phyloP scores from a whole-genome alignment of 2,113 vertebrate genomes.

The Sclerurus mexicanus region DNA sequence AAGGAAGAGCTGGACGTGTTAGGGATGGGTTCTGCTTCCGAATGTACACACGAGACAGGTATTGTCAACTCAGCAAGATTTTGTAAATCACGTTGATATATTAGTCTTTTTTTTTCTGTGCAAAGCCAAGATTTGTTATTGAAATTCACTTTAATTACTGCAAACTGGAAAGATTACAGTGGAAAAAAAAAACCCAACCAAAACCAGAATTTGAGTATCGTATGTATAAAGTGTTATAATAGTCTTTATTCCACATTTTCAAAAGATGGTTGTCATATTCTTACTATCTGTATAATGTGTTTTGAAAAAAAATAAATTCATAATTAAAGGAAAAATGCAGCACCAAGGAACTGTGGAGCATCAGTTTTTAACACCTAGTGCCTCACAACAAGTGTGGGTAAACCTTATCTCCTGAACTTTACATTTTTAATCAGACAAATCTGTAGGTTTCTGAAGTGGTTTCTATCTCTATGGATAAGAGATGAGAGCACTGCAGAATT shows the following conservation, averaged over 20 bases:
- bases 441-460: not conserved
- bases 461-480: not conserved
- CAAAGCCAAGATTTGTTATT: not conserved
- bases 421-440: not conserved
- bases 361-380: not conserved
- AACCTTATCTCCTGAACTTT: not conserved
- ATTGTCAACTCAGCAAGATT: not conserved
- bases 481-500: not conserved
- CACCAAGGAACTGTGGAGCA: not conserved
- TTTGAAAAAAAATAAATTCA: not conserved
- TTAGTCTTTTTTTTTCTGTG: not conserved
- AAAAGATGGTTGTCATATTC: not conserved
- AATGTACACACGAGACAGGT: conserved; percentile 87
- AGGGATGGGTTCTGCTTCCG: conserved; percentile 92
- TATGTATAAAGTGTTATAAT: not conserved
- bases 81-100: not conserved
- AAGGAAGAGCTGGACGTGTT: conserved; percentile 93
- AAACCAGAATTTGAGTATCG: accelerated
- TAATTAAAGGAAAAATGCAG: not conserved
- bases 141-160: not conserved
- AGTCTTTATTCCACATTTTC: not conserved
- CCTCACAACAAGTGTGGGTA: not conserved
- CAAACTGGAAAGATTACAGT: not conserved
- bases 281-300: not conserved
- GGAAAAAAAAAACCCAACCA: not conserved